Percentiles rank a stretch among this genome's conserved stretches.
These are phyloP conservation scores for Caenorhabditis doughertyi DNA, from an alignment of 2,888 invertebrate species.

Conservation along the genomic window DNA sequence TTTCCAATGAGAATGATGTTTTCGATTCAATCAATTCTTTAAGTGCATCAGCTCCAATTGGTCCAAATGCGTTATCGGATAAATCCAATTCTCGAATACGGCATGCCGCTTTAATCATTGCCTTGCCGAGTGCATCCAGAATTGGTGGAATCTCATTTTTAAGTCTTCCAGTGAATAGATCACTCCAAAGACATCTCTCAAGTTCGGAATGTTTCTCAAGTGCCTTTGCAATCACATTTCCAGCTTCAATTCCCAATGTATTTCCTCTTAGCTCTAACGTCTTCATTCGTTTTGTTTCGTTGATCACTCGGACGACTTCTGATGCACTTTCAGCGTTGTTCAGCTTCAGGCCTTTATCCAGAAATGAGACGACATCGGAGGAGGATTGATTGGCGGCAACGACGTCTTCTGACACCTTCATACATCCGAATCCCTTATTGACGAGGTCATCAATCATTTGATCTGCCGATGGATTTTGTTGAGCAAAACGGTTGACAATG, in stretches of 20 bases:
- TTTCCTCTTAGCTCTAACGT: too few relatives aligned
- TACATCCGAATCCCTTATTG: conserved; percentile 55
- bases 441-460: conserved; percentile 34
- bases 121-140: conserved; percentile 89
- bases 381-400: too few relatives aligned
- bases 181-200: conserved; percentile 91
- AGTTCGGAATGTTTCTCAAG: conserved; percentile 66
- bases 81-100: conserved; percentile 91
- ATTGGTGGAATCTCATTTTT: conserved; percentile 96
- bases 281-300: too few relatives aligned
- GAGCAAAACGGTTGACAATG: conserved; percentile 14
- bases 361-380: too few relatives aligned
- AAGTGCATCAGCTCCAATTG: too few relatives aligned
- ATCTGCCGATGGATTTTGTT: background rate
- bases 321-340: too few relatives aligned
- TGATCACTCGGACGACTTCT: too few relatives aligned
- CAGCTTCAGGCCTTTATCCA: too few relatives aligned
- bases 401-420: too few relatives aligned
- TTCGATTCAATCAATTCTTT: conserved; percentile 92
- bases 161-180: conserved; percentile 96
- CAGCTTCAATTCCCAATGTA: conserved; percentile 76
- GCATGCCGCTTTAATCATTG: conserved; percentile 90
- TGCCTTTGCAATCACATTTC: conserved; percentile 70
- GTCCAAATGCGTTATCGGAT: conserved; percentile 98
- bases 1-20: conserved; percentile 35